phyloP scores from a whole-genome alignment of 2,113 vertebrate genomes.

The Machaerirhynchus nigripectus region DNA sequence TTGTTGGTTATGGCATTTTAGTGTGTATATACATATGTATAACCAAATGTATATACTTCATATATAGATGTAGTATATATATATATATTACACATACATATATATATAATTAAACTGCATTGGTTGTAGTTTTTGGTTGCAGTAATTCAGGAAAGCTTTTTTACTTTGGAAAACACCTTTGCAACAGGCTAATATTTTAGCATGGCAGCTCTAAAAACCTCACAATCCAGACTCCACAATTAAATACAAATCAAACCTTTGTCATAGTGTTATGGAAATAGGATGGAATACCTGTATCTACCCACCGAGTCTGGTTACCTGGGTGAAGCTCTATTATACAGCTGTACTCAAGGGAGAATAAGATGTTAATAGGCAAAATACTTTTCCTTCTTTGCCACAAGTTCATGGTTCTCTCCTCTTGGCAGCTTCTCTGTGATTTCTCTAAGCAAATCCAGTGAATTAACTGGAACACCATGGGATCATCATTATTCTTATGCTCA shows the following conservation, averaged over 20 bases:
- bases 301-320: neutral
- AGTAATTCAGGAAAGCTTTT: neutral
- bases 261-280: neutral
- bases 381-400: neutral
- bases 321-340: neutral
- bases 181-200: neutral
- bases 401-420: neutral
- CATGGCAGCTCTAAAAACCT: neutral
- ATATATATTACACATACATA: neutral
- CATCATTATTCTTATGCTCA: neutral
- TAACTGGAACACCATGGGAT: neutral
- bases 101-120: neutral
- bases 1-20: neutral
- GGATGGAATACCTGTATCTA: neutral
- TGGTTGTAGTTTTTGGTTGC: neutral
- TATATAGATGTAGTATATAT: neutral
- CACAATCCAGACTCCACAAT: neutral
- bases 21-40: neutral
- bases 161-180: neutral
- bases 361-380: neutral
- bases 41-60: neutral
- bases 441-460: neutral
- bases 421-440: neutral
- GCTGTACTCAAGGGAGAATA: fast-evolving
- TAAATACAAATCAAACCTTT: neutral